Base-by-base conservation (phyloP, 2,113 vertebrate genomes). In the Xiphophorus hellerii region DNA sequence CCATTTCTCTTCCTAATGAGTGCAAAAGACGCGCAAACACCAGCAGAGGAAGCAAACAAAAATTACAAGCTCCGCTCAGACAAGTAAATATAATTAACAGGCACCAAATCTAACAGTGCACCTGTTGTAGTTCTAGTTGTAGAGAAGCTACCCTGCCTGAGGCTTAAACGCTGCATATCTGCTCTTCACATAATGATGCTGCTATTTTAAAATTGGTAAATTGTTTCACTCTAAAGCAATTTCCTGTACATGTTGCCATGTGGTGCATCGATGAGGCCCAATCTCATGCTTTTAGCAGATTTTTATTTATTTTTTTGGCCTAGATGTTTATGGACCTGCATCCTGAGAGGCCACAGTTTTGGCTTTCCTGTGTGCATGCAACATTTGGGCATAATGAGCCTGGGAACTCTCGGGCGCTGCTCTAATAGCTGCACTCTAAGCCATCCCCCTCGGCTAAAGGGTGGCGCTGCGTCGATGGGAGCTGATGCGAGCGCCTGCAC, bases 371-470 rank as follows among this genome's bases (percentile, higher is more conserved):
- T 69, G 71, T 72, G 64, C 60, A 68, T 65, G 77, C 81, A 65
- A 79, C 81, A 67, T 82, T 86, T 71, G 65, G 73, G 79, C 84
- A 81, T 91, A 94, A 94, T 88, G 87, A 94, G 89, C 90, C 85
- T 44, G 71, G 88, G 83, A 88, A 89, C 92, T 93, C 88, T 88
- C 88, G 76, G 64, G 73, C 69, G 74, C 84, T 61, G 87, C 86
- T 92, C 87, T 90, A 89, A 92, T 90, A 88, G 92, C 84, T 80
- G 80, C 83, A 82, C 86, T 85, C 77, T 84, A 75, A 93, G 87
- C 77, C 82, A 37, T 89, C 87, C 81, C 92, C 84, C 79, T 31
- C 62, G 87, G 89, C 90, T 67, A 83, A 76, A 83, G 77, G 92
- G 82, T 87, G 63, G 64, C 39, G 78, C 28, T 37, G 80, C 63